Conservation (phyloP, 2,113 vertebrate species). For the Seriola aureovittata region DNA sequence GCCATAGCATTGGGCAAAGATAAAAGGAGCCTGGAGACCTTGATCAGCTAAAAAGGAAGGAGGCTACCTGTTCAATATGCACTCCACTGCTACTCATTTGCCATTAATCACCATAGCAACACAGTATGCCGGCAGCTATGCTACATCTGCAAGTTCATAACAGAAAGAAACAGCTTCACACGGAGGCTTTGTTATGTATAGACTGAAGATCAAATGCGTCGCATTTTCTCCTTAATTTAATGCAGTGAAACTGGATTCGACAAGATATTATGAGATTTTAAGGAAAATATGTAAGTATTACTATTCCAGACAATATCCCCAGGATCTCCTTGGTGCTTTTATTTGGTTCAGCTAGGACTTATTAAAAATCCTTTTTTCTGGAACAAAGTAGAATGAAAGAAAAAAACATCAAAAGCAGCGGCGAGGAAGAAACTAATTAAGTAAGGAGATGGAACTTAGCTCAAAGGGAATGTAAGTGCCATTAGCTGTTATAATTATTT, state of each 20-base stretch:
- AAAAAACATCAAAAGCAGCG: conserved; percentile 32
- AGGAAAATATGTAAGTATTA: neutral
- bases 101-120: conserved; percentile 65
- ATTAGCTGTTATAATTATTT: neutral
- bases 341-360: conserved; percentile 14
- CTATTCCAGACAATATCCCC: conserved; percentile 1
- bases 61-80: conserved; percentile 22
- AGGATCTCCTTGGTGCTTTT: conserved; percentile 2
- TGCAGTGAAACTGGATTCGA: neutral
- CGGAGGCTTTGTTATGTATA: neutral
- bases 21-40: conserved; percentile 47
- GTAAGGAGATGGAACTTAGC: neutral
- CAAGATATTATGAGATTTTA: neutral
- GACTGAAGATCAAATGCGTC: neutral
- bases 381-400: conserved; percentile 19
- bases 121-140: conserved; percentile 9
- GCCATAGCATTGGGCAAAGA: neutral
- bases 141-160: conserved; percentile 7
- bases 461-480: neutral
- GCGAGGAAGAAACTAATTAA: conserved; percentile 15
- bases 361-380: conserved; percentile 14
- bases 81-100: conserved; percentile 42
- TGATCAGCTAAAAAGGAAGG: conserved; percentile 33
- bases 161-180: conserved; percentile 14
- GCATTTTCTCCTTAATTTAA: conserved; percentile 14